Evolutionary conservation across 1,140 invertebrate genomes (phyloP).

Genomic region (Drosophila ogumai): DNA sequence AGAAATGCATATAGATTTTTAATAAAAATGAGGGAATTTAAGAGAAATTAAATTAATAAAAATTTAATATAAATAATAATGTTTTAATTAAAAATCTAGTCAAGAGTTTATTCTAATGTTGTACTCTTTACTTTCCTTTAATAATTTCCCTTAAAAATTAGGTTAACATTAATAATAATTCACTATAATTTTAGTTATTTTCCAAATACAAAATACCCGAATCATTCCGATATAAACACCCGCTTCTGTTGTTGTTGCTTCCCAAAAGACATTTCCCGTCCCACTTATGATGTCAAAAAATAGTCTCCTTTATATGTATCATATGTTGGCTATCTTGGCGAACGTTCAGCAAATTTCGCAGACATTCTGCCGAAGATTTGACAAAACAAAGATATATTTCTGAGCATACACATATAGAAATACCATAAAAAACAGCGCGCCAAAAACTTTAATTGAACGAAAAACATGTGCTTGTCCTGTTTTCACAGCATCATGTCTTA

Average conservation of each 20-base stretch:
- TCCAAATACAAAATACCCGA: constrained; percentile 1
- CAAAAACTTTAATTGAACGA: constrained; percentile 23
- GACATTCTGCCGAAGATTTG: constrained; percentile 39
- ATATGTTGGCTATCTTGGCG: constrained; percentile 27
- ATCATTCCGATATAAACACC: constrained; percentile 3
- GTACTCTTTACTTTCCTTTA: too few relatives aligned
- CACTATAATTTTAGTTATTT: not conserved
- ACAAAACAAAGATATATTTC: constrained; percentile 22
- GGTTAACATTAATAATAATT: not conserved
- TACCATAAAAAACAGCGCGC: constrained; percentile 24
- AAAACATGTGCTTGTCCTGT: constrained; percentile 40
- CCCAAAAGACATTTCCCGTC: constrained; percentile 16
- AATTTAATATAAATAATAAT: too few relatives aligned
- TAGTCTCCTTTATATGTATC: constrained; percentile 46
- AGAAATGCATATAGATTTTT: too few relatives aligned
- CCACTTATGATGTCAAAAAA: constrained; percentile 63
- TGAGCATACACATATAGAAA: not conserved
- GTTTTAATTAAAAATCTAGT: too few relatives aligned
- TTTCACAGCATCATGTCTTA: constrained; percentile 15
- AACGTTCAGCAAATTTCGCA: constrained; percentile 56
- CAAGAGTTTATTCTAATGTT: too few relatives aligned
- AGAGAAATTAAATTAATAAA: too few relatives aligned
- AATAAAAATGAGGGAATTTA: too few relatives aligned
- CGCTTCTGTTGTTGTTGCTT: not conserved
- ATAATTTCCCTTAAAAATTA: too few relatives aligned